phyloP scores from a whole-genome alignment of 1,140 invertebrate species.

The Propsilocerus akamusi region DNA sequence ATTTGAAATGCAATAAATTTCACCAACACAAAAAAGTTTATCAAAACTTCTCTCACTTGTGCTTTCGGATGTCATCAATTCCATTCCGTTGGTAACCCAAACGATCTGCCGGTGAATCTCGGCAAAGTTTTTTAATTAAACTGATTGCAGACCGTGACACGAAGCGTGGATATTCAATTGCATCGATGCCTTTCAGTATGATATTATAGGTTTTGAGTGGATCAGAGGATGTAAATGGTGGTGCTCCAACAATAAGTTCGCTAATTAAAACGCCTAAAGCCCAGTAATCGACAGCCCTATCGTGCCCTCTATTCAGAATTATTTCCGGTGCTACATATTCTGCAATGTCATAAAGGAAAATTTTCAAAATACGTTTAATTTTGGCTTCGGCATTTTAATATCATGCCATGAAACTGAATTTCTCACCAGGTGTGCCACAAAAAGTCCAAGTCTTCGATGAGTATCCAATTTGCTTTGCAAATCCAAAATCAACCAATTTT shows the following conservation, averaged over 20 bases:
- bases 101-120: conserved; percentile 75
- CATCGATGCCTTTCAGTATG: conserved; percentile 77
- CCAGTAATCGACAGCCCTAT: conserved; percentile 65
- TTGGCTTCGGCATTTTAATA: conserved; percentile 30
- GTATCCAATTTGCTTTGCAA: conserved; percentile 58
- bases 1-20: background rate
- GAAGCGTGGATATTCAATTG: conserved; percentile 62
- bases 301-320: conserved; percentile 53
- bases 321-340: conserved; percentile 56
- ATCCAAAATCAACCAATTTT: conserved; percentile 76
- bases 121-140: conserved; percentile 76
- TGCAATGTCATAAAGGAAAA: background rate
- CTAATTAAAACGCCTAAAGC: conserved; percentile 62
- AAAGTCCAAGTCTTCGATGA: conserved; percentile 75
- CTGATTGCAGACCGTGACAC: conserved; percentile 61
- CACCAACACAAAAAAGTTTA: background rate
- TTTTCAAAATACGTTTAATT: conserved; percentile 16
- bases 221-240: conserved; percentile 61
- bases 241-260: conserved; percentile 56
- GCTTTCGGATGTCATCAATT: conserved; percentile 80
- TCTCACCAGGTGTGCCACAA: conserved; percentile 56
- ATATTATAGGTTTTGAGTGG: conserved; percentile 75
- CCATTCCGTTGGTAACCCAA: conserved; percentile 84
- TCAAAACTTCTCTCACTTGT: conserved; percentile 43
- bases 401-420: conserved; percentile 18